Evolutionary conservation across 2,797 vertebrate genomes (phyloP), one percentile per base, ranked within the genome.

Genomic region (Tympanoctomys barrerae): DNA sequence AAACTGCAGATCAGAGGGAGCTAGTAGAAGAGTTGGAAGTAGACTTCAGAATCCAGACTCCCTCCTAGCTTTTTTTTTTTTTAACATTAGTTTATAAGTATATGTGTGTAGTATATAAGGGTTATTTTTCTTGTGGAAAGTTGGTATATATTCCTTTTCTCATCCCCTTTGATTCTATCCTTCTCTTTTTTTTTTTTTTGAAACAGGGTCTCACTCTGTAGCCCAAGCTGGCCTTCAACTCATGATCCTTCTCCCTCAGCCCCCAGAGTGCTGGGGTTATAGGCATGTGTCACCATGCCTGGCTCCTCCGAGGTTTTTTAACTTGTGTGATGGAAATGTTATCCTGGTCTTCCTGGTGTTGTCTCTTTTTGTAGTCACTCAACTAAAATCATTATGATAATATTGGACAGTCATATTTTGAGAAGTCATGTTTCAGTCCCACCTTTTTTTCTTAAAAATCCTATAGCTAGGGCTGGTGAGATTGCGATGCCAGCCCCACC

Each of bases 361-460:
- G 8, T 61, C 46, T 57, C 39, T 57, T 57, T 16, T 28, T 54
- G 0, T 81, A 33, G n/a, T 57, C 39, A 46, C 14, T 68, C 52
- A 66, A 26, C 66, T 54, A 2, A 68, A 66, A 85, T 75, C 2
- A 82, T 16, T 11, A 21, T 22, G 54, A 31, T 39, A 49, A 28
- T 83, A 33, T 8, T 93, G 59, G 62, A 77, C 54, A 77, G 39
- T 31, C 31, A 4, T 75, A 36, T 42, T 88, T 93, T 94, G 90
- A 96, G 49, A 93, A 94, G 42, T 46, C 33, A 52, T 87, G n/a
- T 90, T 83, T 94, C 92, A 82, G 68, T 61, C 18, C 61, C 13
- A 81, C 3, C n/a, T 94, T 39, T 87, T 84, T 39, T 9, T 80
- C 84, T 93, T 73, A 22, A 81, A 78, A 95, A 57, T 57, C 54